Conservation (phyloP, 1,140 invertebrate species). For the Plutomurus gul region DNA sequence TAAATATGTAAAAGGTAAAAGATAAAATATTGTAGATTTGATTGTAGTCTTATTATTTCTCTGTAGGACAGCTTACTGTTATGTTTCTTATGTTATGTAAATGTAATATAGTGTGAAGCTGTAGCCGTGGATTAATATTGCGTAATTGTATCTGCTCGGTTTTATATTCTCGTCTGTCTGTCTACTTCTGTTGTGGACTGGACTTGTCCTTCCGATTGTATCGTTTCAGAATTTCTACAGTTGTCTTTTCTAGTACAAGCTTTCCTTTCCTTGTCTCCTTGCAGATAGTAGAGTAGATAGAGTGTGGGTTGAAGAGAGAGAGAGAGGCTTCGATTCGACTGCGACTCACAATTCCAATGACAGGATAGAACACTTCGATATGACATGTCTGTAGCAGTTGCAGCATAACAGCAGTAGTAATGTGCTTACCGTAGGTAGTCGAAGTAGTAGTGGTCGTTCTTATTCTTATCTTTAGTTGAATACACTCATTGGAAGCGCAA, state of each 20-base stretch:
- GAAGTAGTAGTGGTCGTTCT: neutral
- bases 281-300: neutral
- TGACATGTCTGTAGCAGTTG: slow-evolving; percentile 7
- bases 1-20: neutral
- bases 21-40: slow-evolving; percentile 12
- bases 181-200: neutral
- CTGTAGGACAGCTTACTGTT: slow-evolving; percentile 3
- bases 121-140: neutral
- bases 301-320: neutral
- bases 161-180: neutral
- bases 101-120: no score
- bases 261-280: slow-evolving; percentile 18
- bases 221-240: slow-evolving; percentile 3
- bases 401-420: neutral
- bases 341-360: neutral
- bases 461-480: slow-evolving; percentile 28
- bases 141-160: neutral
- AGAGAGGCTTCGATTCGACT: neutral
- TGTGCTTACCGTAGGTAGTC: neutral
- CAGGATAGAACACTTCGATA: slow-evolving; percentile 14
- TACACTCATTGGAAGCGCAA: slow-evolving; percentile 25
- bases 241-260: slow-evolving; percentile 23
- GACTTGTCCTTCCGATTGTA: slow-evolving; percentile 3
- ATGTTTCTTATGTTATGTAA: neutral
- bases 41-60: slow-evolving; percentile 3